Base-by-base conservation (phyloP, 2,797 vertebrate species). In the Thaleichthys pacificus region DNA sequence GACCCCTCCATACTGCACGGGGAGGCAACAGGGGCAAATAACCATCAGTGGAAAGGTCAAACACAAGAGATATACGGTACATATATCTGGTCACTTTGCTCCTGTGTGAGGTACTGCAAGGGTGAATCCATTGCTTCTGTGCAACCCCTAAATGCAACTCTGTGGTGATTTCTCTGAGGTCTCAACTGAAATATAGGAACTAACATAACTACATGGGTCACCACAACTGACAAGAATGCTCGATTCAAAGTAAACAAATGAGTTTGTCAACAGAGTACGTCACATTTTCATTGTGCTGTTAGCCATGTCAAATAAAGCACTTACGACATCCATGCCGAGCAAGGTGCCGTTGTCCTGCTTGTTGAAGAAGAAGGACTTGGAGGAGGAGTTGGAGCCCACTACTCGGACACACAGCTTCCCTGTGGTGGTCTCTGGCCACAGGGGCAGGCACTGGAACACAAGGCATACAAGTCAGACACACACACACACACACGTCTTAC, bases 311-410 rank as follows among this genome's bases (percentile, higher is more conserved):
- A 75, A 49, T 8, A 15, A 72, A 12, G 80, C 3, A 74, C 94
- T 86, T 75, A 99, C 97, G 94, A 93, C 65, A 72, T 95, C 94
- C 67, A 98, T 89, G 65, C 89, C 91, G 73, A 99, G 82, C 71
- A 99, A 89, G 42, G 96, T 98, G 66, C 97, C 97, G 24, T 90
- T 98, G 84, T 99, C 97, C 82, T 96, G 97, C 17, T 69, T 89
- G 78, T 93, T 94, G 76, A 95, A 97, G 71, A 93, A 92, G 87
- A 99, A 97, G 0, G 91, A 93, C 81, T 89, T 95, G 75, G 98
- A 97, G n/a, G 83, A 61, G 1, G 80, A 85, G 38, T 95, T 93
- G 49, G 72, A 96, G 54, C 96, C 96, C 4, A 97, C 93, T 0
- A 95, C 94, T 63, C 95, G 91, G 19, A 97, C 90, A 78, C 96